A percentile compares a stretch with the other conserved stretches of the same genome.
Conservation (phyloP, 2,888 invertebrate species). For the Drosophila birchii region DNA sequence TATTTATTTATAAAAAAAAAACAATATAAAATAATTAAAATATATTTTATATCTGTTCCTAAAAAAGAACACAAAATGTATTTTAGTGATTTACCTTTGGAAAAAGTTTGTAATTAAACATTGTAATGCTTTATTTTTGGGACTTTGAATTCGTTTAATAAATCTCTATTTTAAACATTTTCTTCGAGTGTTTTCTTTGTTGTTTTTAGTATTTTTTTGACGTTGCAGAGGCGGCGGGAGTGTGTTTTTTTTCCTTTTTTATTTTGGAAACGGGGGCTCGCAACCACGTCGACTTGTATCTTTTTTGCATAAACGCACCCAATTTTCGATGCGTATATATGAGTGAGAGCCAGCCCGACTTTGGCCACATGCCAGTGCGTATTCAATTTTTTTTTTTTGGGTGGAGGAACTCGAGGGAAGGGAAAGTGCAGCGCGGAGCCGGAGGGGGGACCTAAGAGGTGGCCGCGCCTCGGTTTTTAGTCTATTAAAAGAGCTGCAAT, state of each 20-base stretch:
- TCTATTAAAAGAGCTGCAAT: slow-evolving; percentile 55
- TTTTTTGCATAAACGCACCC: slow-evolving; percentile 78
- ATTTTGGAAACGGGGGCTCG: slow-evolving; percentile 18
- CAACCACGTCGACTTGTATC: slow-evolving; percentile 63
- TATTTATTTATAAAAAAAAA: not conserved
- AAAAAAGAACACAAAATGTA: no score
- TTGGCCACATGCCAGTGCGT: slow-evolving; percentile 75
- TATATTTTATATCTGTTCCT: not conserved
- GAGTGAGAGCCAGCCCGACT: slow-evolving; percentile 30
- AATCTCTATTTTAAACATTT: not conserved
- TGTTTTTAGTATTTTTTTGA: not conserved
- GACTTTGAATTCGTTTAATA: not conserved
- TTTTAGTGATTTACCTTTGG: not conserved
- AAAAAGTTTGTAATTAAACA: not conserved
- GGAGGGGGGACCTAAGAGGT: slow-evolving; percentile 22
- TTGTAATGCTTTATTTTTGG: not conserved
- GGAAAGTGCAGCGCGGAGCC: slow-evolving; percentile 28
- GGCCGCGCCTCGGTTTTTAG: slow-evolving; percentile 68
- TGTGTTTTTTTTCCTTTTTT: slow-evolving; percentile 1
- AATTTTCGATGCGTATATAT: slow-evolving; percentile 70
- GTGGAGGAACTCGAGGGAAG: not conserved
- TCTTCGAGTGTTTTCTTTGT: not conserved
- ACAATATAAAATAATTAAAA: not conserved
- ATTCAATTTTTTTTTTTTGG: slow-evolving; percentile 23
- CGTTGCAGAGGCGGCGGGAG: slow-evolving; percentile 11